Evolutionary conservation across 1,140 invertebrate genomes (phyloP), one percentile per base, ranked within the genome.

Genomic region (Charaxes varanes): DNA sequence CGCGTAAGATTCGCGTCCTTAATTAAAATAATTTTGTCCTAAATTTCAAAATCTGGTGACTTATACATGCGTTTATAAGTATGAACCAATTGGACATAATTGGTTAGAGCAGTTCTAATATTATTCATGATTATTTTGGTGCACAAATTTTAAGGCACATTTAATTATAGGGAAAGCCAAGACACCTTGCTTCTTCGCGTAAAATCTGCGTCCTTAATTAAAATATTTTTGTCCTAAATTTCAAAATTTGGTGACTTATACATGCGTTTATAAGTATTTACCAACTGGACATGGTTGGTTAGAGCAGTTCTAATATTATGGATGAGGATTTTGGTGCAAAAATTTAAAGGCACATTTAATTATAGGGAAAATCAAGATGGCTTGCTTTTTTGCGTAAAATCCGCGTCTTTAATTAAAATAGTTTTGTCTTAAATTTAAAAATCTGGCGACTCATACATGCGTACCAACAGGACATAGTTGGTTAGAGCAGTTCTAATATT

Each of bases 1-100:
- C n/a, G n/a, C 49, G 44, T 47, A 40, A 46, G 40, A 63, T 63
- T 53, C 60, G 45, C 55, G 44, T 55, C 56, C 60, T 57, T 63
- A 60, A 63, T 50, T 56, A 63, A 62, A 43, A 42, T 35, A 37
- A 27, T 41, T 50, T 49, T 60, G 56, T 63, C 60, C 53, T 53
- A 74, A 78, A 81, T 74, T 74, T 69, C 48, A 56, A 55, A n/a
- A 63, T 60, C 60, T 60, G 19, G 31, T 58, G 51, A 63, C 56
- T 62, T 53, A 57, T 62, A 43, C 33, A 46, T 42, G 50, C 41
- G 50, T 53, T 55, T 53, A 56, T 53, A 41, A 62, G 53, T 62
- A 49, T 60, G 50, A n/a, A 41, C 56, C 46, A 52, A 19, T 65
- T 78, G 70, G 65, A 62, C 44, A 49, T 34, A 41, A 27, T n/a